Conservation (phyloP, 2,797 vertebrate species). For the Lophius americanus region DNA sequence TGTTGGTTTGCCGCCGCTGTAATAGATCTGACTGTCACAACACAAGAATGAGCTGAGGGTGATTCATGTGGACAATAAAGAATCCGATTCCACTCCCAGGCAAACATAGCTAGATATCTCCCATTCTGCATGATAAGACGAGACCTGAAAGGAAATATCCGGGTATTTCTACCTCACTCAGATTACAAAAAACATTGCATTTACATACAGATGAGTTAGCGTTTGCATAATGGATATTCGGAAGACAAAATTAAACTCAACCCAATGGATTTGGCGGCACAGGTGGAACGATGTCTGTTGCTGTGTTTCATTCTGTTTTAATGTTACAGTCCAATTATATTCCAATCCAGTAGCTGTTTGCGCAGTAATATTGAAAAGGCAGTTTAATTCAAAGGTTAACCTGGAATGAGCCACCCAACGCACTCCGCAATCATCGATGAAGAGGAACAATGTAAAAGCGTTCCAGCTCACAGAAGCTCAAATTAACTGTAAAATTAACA, state of each 20-base stretch:
- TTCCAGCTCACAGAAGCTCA: conserved; percentile 35
- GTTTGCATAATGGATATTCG: conserved; percentile 64
- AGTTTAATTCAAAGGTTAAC: conserved; percentile 38
- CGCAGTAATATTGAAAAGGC: conserved; percentile 26
- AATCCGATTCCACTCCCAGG: conserved; percentile 49
- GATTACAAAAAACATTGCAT: conserved; percentile 51
- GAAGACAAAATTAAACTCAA: conserved; percentile 57
- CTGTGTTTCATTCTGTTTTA: conserved; percentile 36
- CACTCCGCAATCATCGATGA: conserved; percentile 14
- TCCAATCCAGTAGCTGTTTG: conserved; percentile 25
- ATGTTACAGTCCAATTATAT: conserved; percentile 42
- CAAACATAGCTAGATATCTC: conserved; percentile 36
- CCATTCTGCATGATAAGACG: conserved; percentile 17
- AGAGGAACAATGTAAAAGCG: conserved; percentile 10
- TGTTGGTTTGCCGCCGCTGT: conserved; percentile 38
- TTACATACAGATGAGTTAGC: conserved; percentile 65
- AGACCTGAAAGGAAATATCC: conserved; percentile 19
- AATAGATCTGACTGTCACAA: conserved; percentile 60
- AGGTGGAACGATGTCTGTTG: conserved; percentile 48
- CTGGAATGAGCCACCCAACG: conserved; percentile 6
- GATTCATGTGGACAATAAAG: conserved; percentile 64
- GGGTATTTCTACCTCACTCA: conserved; percentile 26
- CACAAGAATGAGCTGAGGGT: conserved; percentile 34
- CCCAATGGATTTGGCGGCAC: conserved; percentile 51
- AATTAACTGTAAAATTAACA: conserved; percentile 61